A percentile compares a stretch with the other conserved stretches of the same genome.
These are phyloP conservation scores for Nomada lathburiana DNA, from an alignment of 2,888 invertebrate genomes.

Conservation along the genomic window DNA sequence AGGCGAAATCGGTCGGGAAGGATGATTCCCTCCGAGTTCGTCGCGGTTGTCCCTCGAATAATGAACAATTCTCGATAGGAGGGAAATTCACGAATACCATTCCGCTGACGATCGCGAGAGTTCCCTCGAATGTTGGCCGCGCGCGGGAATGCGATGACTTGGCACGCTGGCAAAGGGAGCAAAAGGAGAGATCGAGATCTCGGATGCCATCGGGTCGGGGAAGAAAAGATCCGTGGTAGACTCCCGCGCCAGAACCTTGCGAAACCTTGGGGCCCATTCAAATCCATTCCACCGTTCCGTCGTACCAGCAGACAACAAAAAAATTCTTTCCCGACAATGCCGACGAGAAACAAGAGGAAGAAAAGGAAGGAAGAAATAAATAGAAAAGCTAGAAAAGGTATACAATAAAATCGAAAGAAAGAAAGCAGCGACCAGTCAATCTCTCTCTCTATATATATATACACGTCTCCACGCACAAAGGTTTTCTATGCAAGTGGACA, in stretches of 20 bases:
- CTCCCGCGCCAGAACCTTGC: conserved; percentile 10
- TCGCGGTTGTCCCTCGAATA: background rate
- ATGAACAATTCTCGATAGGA: conserved; percentile 2
- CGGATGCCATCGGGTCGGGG: conserved; percentile 41
- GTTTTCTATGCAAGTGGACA: background rate
- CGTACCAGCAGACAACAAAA: background rate
- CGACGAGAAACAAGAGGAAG: background rate
- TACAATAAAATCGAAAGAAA: too few relatives aligned
- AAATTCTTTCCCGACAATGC: background rate
- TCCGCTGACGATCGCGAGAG: background rate
- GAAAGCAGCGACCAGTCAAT: too few relatives aligned
- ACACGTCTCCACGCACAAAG: too few relatives aligned
- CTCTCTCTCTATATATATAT: too few relatives aligned
- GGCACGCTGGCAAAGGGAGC: conserved; percentile 40
- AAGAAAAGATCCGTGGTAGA: background rate
- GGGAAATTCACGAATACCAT: conserved; percentile 33
- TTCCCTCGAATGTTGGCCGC: conserved; percentile 31
- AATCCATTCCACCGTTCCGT: conserved; percentile 6
- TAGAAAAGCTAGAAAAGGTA: background rate
- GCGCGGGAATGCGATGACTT: conserved; percentile 40
- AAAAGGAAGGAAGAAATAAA: background rate
- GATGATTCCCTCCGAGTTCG: too few relatives aligned
- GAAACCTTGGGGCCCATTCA: conserved; percentile 15
- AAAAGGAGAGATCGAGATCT: conserved; percentile 40
- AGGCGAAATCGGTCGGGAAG: too few relatives aligned